Conservation (phyloP, 1,140 invertebrate genomes). For the Drosophila sp. region DNA sequence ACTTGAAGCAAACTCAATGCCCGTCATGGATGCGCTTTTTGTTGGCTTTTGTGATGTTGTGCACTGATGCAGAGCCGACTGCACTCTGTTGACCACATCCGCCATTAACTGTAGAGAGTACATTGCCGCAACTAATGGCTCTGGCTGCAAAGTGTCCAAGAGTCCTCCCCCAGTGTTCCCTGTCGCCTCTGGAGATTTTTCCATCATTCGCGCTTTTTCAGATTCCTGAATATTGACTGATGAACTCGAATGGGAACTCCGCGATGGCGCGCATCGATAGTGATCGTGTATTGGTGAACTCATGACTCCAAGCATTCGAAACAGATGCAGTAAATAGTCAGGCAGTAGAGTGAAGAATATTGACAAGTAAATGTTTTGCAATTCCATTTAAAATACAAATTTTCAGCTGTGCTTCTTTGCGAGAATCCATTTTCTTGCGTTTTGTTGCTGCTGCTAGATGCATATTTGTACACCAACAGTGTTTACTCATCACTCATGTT, state of each 20-base stretch:
- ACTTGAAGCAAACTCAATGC: conserved; percentile 50
- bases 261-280: conserved; percentile 59
- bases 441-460: conserved; percentile 47
- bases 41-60: conserved; percentile 49
- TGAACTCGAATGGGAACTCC: conserved; percentile 11
- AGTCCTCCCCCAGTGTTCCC: conserved; percentile 27
- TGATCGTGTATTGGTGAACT: conserved; percentile 72
- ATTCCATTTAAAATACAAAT: conserved; percentile 59
- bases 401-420: conserved; percentile 32
- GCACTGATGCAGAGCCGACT: conserved; percentile 59
- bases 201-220: conserved; percentile 36
- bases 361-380: conserved; percentile 52
- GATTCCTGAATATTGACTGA: conserved; percentile 32
- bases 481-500: conserved; percentile 53
- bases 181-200: conserved; percentile 22
- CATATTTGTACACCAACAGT: conserved; percentile 43
- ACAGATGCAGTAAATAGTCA: conserved; percentile 64
- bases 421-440: conserved; percentile 64
- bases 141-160: conserved; percentile 48
- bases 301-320: conserved; percentile 62
- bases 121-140: conserved; percentile 64
- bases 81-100: conserved; percentile 56
- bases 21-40: conserved; percentile 31
- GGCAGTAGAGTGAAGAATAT: conserved; percentile 61
- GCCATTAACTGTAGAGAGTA: conserved; percentile 62